Percentiles rank a stretch among this genome's conserved stretches.
Evolutionary conservation across 2,113 vertebrate species (phyloP).

Genomic region (Megaceryle torquata): DNA sequence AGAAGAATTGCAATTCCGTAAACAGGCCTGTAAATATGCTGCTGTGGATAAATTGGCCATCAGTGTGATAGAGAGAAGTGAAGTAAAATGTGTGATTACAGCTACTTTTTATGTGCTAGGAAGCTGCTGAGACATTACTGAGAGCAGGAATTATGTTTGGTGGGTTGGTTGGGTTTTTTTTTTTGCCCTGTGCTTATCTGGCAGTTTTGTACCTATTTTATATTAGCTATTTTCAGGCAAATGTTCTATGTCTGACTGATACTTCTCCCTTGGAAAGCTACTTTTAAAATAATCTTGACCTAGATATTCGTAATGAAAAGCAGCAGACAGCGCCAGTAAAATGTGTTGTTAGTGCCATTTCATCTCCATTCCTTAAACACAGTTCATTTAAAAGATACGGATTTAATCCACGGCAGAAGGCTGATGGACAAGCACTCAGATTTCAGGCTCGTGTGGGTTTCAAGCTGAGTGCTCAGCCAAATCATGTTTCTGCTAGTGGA

Average conservation of each 20-base stretch:
- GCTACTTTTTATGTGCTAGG: slow-evolving; percentile 47
- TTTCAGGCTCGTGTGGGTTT: not conserved
- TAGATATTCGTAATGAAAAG: not conserved
- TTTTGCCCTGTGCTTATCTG: slow-evolving; percentile 3
- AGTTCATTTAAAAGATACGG: not conserved
- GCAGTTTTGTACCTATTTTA: not conserved
- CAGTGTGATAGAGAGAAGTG: slow-evolving; percentile 51
- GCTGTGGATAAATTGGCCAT: slow-evolving; percentile 74
- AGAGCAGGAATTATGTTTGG: not conserved
- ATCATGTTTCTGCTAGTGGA: not conserved
- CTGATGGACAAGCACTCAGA: not conserved
- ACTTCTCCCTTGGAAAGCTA: slow-evolving; percentile 24
- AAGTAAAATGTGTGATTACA: slow-evolving; percentile 70
- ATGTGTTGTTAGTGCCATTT: not conserved
- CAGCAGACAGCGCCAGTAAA: not conserved
- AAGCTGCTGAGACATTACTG: slow-evolving; percentile 35
- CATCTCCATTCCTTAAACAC: not conserved
- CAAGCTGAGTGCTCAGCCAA: not conserved
- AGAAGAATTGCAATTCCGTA: slow-evolving; percentile 59
- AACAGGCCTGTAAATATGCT: slow-evolving; percentile 67
- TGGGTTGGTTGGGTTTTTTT: not conserved
- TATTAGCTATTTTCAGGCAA: slow-evolving; percentile 47
- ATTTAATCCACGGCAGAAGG: accelerated
- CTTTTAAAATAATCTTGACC: slow-evolving; percentile 30
- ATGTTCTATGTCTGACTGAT: slow-evolving; percentile 12